These are phyloP conservation scores for Crocidura indochinensis DNA, from an alignment of 2,797 vertebrate species.

Conservation along the genomic window DNA sequence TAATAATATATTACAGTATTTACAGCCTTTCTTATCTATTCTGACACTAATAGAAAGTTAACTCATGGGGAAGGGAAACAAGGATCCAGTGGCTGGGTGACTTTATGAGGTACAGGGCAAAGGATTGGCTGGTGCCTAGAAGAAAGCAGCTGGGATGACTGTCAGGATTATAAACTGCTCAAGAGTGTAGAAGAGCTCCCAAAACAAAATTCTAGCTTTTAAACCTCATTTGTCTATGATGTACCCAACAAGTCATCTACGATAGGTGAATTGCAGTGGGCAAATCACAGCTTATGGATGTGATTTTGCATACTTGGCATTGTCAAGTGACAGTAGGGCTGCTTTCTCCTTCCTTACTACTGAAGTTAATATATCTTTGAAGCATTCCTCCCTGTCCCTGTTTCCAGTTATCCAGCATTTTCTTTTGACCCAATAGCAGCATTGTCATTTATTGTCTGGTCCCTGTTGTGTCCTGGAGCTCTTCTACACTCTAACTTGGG, in stretches of 20 bases:
- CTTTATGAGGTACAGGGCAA: not conserved
- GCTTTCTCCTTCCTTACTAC: not conserved
- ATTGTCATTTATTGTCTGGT: not conserved
- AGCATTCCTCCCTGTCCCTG: not conserved
- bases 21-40: constrained; percentile 86
- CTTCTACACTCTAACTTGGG: not conserved
- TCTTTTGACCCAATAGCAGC: not conserved
- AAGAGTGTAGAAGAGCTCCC: constrained; percentile 53
- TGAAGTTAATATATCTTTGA: not conserved
- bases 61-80: too few relatives aligned
- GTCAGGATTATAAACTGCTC: not conserved
- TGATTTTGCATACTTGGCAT: constrained; percentile 59
- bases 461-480: not conserved
- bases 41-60: too few relatives aligned
- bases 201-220: constrained; percentile 77
- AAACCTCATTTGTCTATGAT: too few relatives aligned
- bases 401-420: constrained; percentile 1
- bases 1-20: constrained; percentile 91
- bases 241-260: too few relatives aligned
- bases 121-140: not conserved
- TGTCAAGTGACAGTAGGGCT: not conserved
- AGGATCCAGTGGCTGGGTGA: too few relatives aligned
- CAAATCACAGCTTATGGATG: not conserved
- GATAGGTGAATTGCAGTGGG: not conserved
- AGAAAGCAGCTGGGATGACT: not conserved